Conservation (phyloP, 1,140 invertebrate species). For the Paracyclopina nana region DNA sequence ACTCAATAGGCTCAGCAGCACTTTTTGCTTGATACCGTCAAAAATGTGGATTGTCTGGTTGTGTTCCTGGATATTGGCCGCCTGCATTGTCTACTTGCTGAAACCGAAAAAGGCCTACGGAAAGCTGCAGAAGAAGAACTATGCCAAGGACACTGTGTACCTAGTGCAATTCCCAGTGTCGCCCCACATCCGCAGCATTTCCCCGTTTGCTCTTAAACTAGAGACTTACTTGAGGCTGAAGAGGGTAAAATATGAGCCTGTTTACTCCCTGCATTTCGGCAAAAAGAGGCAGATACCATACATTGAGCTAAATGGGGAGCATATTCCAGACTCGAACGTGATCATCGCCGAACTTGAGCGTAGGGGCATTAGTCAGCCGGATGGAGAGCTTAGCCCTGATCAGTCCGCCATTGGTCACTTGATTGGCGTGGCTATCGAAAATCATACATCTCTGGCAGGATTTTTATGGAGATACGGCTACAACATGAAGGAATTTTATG, state of each 20-base stretch:
- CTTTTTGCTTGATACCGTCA: too few species aligned
- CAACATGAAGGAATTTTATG: conserved; percentile 21
- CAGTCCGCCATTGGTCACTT: conserved; percentile 22
- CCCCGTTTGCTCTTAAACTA: conserved; percentile 24
- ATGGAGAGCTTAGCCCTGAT: neutral
- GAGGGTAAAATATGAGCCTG: conserved; percentile 24
- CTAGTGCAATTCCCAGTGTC: neutral
- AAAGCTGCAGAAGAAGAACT: too few species aligned
- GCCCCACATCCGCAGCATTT: conserved; percentile 13
- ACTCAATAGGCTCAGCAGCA: too few species aligned
- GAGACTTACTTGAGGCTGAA: conserved; percentile 25
- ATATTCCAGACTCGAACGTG: conserved; percentile 25
- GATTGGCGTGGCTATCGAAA: conserved; percentile 24
- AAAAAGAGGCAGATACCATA: conserved; percentile 25
- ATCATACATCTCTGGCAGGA: conserved; percentile 22
- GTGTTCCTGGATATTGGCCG: too few species aligned
- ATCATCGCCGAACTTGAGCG: conserved; percentile 24
- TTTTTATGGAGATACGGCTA: neutral
- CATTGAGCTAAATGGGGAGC: conserved; percentile 26
- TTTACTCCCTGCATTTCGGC: neutral
- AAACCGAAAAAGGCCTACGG: too few species aligned
- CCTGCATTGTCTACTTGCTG: too few species aligned
- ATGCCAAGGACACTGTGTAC: neutral
- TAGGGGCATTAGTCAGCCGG: conserved; percentile 18
- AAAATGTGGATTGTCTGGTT: too few species aligned